Conservation (phyloP, 2,888 invertebrate genomes). For the Lysandra bellargus region DNA sequence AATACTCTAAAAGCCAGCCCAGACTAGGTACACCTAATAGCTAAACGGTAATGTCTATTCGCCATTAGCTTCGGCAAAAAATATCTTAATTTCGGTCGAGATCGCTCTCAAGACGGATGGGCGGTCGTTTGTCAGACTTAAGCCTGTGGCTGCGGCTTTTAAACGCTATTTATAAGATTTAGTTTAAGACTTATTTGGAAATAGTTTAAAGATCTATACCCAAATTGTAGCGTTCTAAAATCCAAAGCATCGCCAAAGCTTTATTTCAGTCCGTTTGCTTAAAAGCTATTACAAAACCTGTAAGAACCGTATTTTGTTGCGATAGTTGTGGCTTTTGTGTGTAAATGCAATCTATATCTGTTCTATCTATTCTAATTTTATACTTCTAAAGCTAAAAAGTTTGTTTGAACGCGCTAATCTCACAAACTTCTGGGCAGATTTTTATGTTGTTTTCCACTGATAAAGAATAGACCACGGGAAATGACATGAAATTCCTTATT, state of each 20-base stretch:
- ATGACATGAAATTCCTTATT: too few species aligned
- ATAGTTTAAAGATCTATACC: not conserved
- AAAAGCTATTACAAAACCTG: too few species aligned
- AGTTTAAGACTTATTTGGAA: not conserved
- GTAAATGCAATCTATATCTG: too few species aligned
- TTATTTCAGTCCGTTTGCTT: too few species aligned
- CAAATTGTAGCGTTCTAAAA: not conserved
- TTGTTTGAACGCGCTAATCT: not conserved
- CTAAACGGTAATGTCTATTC: not conserved
- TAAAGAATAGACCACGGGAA: not conserved
- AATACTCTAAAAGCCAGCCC: not conserved
- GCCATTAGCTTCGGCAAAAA: constrained; percentile 12
- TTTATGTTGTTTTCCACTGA: not conserved
- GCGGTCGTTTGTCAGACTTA: constrained; percentile 21
- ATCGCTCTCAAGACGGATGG: constrained; percentile 21
- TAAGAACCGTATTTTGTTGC: too few species aligned
- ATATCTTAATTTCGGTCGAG: constrained; percentile 20
- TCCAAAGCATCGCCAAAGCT: too few species aligned
- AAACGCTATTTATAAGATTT: constrained; percentile 9
- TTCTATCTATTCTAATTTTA: not conserved
- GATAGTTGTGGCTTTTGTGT: too few species aligned
- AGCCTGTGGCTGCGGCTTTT: not conserved
- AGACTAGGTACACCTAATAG: not conserved
- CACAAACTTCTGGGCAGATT: not conserved
- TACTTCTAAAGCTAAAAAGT: not conserved